Evolutionary conservation across 2,113 vertebrate genomes (phyloP).

Genomic region (Gadus macrocephalus): DNA sequence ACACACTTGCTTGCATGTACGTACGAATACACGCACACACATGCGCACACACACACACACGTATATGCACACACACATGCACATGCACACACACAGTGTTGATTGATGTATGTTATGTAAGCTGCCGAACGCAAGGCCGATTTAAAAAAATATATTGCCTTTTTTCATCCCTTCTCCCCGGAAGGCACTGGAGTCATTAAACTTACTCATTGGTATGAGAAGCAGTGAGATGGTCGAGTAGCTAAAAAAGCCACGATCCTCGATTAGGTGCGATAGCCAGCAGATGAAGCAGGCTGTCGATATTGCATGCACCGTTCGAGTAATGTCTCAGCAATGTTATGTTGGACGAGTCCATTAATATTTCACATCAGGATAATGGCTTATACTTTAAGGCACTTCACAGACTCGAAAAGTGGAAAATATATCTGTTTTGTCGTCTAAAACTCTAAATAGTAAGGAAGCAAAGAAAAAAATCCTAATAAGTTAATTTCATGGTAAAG

Average conservation of each 20-base stretch:
- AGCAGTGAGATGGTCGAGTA: neutral
- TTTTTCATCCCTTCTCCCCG: neutral
- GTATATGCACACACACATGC: neutral
- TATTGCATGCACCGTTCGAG: constrained; percentile 5
- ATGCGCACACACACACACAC: neutral
- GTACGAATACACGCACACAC: too few relatives aligned
- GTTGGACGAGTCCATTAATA: neutral
- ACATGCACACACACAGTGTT: constrained; percentile 4
- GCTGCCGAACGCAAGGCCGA: too few relatives aligned
- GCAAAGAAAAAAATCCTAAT: too few relatives aligned
- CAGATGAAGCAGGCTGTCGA: constrained; percentile 6
- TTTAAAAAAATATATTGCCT: too few relatives aligned
- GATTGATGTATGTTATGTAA: too few relatives aligned
- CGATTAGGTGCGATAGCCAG: constrained; percentile 5
- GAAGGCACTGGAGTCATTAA: constrained; percentile 8
- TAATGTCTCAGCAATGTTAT: neutral
- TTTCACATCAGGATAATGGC: neutral
- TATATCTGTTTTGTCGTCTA: too few relatives aligned
- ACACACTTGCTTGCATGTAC: neutral
- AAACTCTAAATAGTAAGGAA: too few relatives aligned
- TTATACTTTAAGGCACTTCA: neutral
- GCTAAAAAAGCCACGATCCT: neutral
- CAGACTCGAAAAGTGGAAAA: too few relatives aligned
- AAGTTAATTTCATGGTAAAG: too few relatives aligned
- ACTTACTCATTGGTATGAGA: neutral